A percentile compares a stretch with the other conserved stretches of the same genome.
Conservation (phyloP, 30 jellyfish, hydroid and myxozoan species). For the Chrysaora quinquecirrha region DNA sequence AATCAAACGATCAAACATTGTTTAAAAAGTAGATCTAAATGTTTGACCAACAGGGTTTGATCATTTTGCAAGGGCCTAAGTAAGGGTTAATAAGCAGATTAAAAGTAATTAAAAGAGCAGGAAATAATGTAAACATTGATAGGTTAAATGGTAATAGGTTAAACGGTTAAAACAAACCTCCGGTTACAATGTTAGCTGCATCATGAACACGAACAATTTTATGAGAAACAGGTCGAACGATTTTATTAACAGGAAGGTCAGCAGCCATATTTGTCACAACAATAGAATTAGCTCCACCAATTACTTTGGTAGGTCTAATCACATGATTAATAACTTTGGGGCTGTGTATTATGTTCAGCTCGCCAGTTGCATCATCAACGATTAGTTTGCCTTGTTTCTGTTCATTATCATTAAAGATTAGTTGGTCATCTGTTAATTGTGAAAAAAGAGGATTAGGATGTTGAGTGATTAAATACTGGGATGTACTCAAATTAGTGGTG, state of each 20-base stretch:
- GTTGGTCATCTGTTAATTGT: too few relatives aligned
- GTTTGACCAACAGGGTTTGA: too few relatives aligned
- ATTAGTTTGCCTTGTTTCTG: neutral
- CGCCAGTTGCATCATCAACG: slow-evolving; percentile 7
- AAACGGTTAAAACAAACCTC: slow-evolving; percentile 51
- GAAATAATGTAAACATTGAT: too few relatives aligned
- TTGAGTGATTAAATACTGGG: too few relatives aligned
- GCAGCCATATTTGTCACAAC: neutral
- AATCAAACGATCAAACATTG: too few relatives aligned
- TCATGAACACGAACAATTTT: slow-evolving; percentile 10
- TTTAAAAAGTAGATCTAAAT: too few relatives aligned
- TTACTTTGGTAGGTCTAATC: neutral
- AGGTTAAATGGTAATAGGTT: too few relatives aligned
- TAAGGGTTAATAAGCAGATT: too few relatives aligned
- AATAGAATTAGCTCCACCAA: neutral
- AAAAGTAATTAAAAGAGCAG: too few relatives aligned
- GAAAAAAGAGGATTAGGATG: too few relatives aligned
- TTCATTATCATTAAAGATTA: neutral
- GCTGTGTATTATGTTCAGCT: neutral
- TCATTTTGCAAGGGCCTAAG: too few relatives aligned
- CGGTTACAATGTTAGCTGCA: slow-evolving; percentile 15
- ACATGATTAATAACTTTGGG: neutral
- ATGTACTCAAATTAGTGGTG: too few relatives aligned
- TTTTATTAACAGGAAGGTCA: neutral
- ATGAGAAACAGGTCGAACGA: neutral